Evolutionary conservation across 2,797 vertebrate genomes (phyloP).

Genomic region (Simalia tracyae): DNA sequence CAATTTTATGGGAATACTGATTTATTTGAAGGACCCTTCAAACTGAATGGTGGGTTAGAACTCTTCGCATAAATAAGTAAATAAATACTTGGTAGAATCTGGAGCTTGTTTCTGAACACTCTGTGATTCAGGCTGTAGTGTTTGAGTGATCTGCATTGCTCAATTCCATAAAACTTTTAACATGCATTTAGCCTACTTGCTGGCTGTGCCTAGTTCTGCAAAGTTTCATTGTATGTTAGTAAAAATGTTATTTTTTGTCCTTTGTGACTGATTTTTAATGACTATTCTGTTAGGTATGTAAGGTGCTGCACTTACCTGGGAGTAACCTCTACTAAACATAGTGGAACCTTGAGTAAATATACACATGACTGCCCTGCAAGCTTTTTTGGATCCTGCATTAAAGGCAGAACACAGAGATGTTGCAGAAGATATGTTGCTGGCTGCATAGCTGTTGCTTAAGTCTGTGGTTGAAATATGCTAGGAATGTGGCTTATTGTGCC

Average conservation of each 20-base stretch:
- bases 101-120: conserved; percentile 29
- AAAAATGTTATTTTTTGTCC: conserved; percentile 47
- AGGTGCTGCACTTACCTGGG: neutral
- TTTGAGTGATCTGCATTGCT: conserved; percentile 57
- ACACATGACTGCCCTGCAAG: neutral
- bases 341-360: neutral
- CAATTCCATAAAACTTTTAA: conserved; percentile 60
- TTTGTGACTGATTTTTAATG: conserved; percentile 53
- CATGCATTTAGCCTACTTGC: conserved; percentile 44
- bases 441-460: conserved; percentile 63
- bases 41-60: neutral
- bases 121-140: conserved; percentile 48
- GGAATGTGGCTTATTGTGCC: conserved; percentile 18
- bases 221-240: conserved; percentile 39
- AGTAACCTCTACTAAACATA: neutral
- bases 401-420: conserved; percentile 55
- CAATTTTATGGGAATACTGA: neutral
- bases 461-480: conserved; percentile 58
- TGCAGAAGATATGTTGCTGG: conserved; percentile 49
- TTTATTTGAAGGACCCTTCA: neutral
- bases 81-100: neutral
- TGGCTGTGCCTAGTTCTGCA: conserved; percentile 51
- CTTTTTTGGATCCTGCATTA: conserved; percentile 62
- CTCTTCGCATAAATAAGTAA: neutral
- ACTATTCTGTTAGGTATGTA: conserved; percentile 20